Evolutionary conservation across 2,113 vertebrate species (phyloP).

Genomic region (Pristiophorus japonicus): DNA sequence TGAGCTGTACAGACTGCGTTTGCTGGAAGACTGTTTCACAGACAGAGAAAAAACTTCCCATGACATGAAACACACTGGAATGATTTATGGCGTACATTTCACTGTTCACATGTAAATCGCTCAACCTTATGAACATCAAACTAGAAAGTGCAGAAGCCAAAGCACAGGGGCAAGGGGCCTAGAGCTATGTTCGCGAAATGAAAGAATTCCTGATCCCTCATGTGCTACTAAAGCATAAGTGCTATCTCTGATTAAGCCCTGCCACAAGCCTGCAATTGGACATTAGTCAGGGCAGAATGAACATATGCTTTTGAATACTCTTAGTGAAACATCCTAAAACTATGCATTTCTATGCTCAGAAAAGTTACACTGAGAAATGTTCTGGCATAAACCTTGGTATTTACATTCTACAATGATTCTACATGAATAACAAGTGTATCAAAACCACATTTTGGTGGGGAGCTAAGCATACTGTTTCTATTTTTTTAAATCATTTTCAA

Average conservation of each 20-base stretch:
- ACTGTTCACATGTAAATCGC: background rate
- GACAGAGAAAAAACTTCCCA: background rate
- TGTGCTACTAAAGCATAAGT: slow-evolving; percentile 73
- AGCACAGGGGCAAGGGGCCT: background rate
- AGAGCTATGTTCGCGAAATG: slow-evolving; percentile 65
- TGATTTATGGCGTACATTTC: background rate
- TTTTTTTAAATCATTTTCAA: background rate
- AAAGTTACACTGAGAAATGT: background rate
- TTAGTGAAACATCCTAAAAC: background rate
- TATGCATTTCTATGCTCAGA: background rate
- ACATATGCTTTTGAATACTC: background rate
- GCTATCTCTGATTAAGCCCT: slow-evolving; percentile 84
- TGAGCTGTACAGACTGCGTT: background rate
- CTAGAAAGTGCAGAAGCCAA: background rate
- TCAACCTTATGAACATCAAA: background rate
- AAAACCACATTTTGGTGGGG: background rate
- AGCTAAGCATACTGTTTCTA: too few relatives aligned
- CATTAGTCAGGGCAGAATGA: background rate
- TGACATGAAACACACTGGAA: background rate
- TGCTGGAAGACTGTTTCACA: background rate
- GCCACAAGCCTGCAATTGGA: slow-evolving; percentile 66
- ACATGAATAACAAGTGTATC: background rate
- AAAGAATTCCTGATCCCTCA: slow-evolving; percentile 66
- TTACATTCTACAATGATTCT: background rate
- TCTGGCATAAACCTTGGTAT: background rate